Conservation (phyloP, 1,140 invertebrate species). For the Drosophila lacteicornis region DNA sequence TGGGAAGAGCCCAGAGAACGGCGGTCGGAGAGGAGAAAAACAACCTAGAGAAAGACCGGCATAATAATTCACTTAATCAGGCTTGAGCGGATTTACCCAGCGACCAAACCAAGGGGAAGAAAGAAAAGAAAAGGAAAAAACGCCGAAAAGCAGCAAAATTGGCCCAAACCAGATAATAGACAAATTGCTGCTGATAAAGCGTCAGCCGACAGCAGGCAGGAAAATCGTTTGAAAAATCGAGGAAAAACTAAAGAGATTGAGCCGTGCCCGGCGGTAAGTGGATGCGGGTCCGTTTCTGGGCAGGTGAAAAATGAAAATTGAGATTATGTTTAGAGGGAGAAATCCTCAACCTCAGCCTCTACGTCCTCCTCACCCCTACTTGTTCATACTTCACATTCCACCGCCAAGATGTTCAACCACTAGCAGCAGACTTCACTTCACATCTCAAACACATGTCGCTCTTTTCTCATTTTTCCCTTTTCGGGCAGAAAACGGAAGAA, state of each 20-base stretch:
- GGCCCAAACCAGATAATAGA: slow-evolving; percentile 65
- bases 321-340: slow-evolving; percentile 59
- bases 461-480: slow-evolving; percentile 37
- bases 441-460: slow-evolving; percentile 75
- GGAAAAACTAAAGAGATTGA: slow-evolving; percentile 18
- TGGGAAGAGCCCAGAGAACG: slow-evolving; percentile 31
- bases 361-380: not conserved
- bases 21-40: not conserved
- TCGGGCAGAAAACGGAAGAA: slow-evolving; percentile 66
- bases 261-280: slow-evolving; percentile 53
- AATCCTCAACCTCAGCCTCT: slow-evolving; percentile 6
- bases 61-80: slow-evolving; percentile 82
- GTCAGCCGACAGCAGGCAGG: slow-evolving; percentile 37
- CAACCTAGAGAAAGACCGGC: slow-evolving; percentile 28
- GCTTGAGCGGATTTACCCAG: slow-evolving; percentile 76
- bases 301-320: slow-evolving; percentile 81
- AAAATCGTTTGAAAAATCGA: slow-evolving; percentile 9
- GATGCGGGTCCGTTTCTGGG: slow-evolving; percentile 71
- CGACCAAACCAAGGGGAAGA: slow-evolving; percentile 32
- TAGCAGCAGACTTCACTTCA: slow-evolving; percentile 18
- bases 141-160: slow-evolving; percentile 41
- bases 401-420: slow-evolving; percentile 23
- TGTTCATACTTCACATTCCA: not conserved
- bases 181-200: slow-evolving; percentile 78
- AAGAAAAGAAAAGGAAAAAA: not conserved